Evolutionary conservation across 2,888 invertebrate genomes (phyloP).

Genomic region (Melinaea marsaeus): DNA sequence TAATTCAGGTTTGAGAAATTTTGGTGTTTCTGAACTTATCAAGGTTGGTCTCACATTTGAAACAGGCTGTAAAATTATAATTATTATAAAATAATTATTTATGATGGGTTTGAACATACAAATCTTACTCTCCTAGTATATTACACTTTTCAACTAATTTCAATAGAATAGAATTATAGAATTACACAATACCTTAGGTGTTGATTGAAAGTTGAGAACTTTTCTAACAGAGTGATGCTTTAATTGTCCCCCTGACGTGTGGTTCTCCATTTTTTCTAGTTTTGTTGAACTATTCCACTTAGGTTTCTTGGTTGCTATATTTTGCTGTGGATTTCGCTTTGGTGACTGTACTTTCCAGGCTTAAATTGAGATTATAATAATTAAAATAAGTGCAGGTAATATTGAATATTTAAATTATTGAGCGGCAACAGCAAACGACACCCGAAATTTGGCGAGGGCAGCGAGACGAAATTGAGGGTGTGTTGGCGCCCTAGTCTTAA

Average conservation of each 20-base stretch:
- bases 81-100: too few relatives aligned
- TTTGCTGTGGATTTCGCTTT: conserved; percentile 27
- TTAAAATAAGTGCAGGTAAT: neutral
- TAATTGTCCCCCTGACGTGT: conserved; percentile 50
- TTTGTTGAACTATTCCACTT: conserved; percentile 69
- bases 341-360: conserved; percentile 48
- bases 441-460: too few relatives aligned
- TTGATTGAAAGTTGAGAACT: conserved; percentile 59
- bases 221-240: conserved; percentile 58
- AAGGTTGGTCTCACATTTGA: conserved; percentile 39
- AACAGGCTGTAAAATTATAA: conserved; percentile 6
- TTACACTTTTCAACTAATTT: conserved; percentile 28
- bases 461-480: too few relatives aligned
- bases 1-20: conserved; percentile 52
- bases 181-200: conserved; percentile 42
- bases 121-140: neutral
- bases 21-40: conserved; percentile 47
- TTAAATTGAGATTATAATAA: conserved; percentile 37
- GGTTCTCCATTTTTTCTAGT: conserved; percentile 52
- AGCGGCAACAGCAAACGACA: too few relatives aligned
- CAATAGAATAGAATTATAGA: conserved; percentile 30
- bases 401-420: neutral
- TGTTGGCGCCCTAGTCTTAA: too few relatives aligned
- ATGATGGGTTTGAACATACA: too few relatives aligned
- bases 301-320: conserved; percentile 47